These are phyloP conservation scores for Listronotus bonariensis DNA, from an alignment of 1,140 invertebrate species.

Conservation along the genomic window DNA sequence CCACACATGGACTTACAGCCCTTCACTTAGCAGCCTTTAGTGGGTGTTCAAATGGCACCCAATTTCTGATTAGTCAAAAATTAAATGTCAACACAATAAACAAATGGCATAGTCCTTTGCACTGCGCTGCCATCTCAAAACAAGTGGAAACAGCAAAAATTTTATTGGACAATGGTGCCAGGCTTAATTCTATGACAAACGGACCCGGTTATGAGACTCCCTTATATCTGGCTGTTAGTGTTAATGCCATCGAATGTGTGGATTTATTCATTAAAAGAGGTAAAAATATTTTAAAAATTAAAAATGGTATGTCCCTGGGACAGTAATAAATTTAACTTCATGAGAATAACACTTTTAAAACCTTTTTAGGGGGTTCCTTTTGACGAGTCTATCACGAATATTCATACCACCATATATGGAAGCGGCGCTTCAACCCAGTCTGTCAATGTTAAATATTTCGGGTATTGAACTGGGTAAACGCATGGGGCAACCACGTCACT, in stretches of 20 bases:
- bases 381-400: too few relatives aligned
- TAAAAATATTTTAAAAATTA: slow-evolving; percentile 20
- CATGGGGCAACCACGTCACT: too few relatives aligned
- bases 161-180: slow-evolving; percentile 68
- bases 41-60: slow-evolving; percentile 69
- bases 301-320: too few relatives aligned
- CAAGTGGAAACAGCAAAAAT: slow-evolving; percentile 71
- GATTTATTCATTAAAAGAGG: slow-evolving; percentile 68
- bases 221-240: slow-evolving; percentile 74
- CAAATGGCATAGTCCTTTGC: slow-evolving; percentile 73
- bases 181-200: slow-evolving; percentile 58
- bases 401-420: too few relatives aligned
- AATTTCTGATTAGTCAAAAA: slow-evolving; percentile 68
- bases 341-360: too few relatives aligned
- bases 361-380: too few relatives aligned
- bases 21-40: slow-evolving; percentile 76
- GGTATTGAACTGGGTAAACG: too few relatives aligned
- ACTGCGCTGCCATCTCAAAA: slow-evolving; percentile 80
- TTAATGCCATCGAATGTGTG: slow-evolving; percentile 73
- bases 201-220: slow-evolving; percentile 74
- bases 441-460: too few relatives aligned
- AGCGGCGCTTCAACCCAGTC: too few relatives aligned
- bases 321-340: too few relatives aligned
- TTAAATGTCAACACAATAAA: slow-evolving; percentile 68
- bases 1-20: slow-evolving; percentile 67